These are phyloP conservation scores for Euplagia quadripunctaria DNA, from an alignment of 2,888 invertebrate species.

Conservation along the genomic window DNA sequence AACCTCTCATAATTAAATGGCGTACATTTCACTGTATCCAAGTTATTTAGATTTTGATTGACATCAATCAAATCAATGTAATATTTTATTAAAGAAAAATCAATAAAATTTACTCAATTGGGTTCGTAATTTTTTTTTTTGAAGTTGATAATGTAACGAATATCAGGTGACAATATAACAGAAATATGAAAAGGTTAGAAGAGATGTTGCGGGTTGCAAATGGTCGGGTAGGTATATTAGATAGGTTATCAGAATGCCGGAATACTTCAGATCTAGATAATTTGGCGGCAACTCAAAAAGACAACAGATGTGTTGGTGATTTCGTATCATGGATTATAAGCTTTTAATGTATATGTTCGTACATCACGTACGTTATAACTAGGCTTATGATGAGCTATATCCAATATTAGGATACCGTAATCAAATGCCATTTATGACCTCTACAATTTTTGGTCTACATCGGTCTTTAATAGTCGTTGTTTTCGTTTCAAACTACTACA, in stretches of 20 bases:
- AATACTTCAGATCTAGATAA: constrained; percentile 36
- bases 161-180: neutral
- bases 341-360: constrained; percentile 20
- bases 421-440: neutral
- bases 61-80: neutral
- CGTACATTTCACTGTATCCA: neutral
- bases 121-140: neutral
- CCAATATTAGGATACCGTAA: neutral
- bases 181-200: neutral
- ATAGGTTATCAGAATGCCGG: constrained; percentile 31
- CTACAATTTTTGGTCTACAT: neutral
- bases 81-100: neutral
- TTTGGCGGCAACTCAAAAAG: constrained; percentile 43
- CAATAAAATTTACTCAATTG: neutral
- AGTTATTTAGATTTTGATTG: neutral
- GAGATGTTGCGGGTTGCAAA: constrained; percentile 13
- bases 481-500: no score
- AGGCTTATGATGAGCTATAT: constrained; percentile 5
- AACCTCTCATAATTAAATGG: neutral
- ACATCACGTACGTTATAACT: constrained; percentile 7
- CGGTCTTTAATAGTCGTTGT: neutral
- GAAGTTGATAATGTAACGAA: neutral
- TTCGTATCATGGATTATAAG: constrained; percentile 36
- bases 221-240: constrained; percentile 28
- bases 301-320: constrained; percentile 36